Percentiles rank a stretch among this genome's conserved stretches.
These are phyloP conservation scores for Drosophila pseudotakahashii DNA, from an alignment of 2,888 invertebrate species.

Conservation along the genomic window DNA sequence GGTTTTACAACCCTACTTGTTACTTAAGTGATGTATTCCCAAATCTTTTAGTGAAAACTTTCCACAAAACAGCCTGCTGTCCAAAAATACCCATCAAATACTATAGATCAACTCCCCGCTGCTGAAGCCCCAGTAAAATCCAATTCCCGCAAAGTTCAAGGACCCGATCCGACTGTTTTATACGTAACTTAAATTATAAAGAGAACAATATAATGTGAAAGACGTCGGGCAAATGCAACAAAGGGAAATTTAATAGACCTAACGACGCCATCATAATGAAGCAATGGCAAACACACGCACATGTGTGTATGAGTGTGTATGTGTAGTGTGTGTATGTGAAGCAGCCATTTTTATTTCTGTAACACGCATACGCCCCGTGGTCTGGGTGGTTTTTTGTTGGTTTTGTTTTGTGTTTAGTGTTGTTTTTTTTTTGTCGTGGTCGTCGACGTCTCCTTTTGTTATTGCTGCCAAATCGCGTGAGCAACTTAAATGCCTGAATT, in stretches of 20 bases:
- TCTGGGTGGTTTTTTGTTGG: neutral
- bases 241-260: conserved; percentile 52
- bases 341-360: conserved; percentile 67
- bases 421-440: neutral
- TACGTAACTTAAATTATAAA: conserved; percentile 54
- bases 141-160: conserved; percentile 56
- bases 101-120: neutral
- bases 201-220: conserved; percentile 9
- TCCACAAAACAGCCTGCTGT: neutral
- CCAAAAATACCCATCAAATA: neutral
- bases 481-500: conserved; percentile 74
- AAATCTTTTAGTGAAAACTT: neutral
- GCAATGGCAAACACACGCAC: conserved; percentile 55
- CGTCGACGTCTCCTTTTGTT: conserved; percentile 4
- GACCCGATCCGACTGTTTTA: conserved; percentile 41
- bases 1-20: no score
- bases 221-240: conserved; percentile 21
- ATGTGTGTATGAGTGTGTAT: neutral
- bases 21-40: no score
- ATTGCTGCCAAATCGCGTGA: conserved; percentile 61
- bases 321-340: conserved; percentile 14
- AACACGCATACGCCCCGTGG: conserved; percentile 63
- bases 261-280: conserved; percentile 69
- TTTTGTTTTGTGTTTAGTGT: neutral
- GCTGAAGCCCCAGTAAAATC: neutral